Evolutionary conservation across 2,797 vertebrate species (phyloP), one percentile per base, ranked within the genome.

Genomic region (Chiroxiphia lanceolata): DNA sequence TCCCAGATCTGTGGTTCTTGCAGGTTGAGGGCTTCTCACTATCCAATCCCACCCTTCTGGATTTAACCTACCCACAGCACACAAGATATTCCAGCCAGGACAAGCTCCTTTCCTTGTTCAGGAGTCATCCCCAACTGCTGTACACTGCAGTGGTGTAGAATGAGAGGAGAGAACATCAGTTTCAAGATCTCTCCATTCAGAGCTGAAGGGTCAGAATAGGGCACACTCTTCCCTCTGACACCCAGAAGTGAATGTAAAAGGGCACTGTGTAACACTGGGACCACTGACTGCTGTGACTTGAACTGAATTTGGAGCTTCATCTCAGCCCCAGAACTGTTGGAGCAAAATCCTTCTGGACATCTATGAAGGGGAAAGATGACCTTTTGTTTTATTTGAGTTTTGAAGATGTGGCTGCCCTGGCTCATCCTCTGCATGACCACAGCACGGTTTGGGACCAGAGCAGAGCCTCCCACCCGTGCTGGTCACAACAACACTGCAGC

Each of bases 11-110:
- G 47, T 76, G n/a, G 31, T n/a, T 57, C 47, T 59, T 72, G 38
- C 7, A 10, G 42, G 12, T 4, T 65, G 33, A 65, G 48, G 31
- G 54, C 47, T 75, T 23, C 70, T 81, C 23, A 44, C 40, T 54
- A 51, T 31, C 68, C 71, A 86, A 0, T 68, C 81, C 47, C 64
- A 81, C 57, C 26, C 27, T 53, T 14, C 27, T 42, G 70, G 36
- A 18, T 6, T 90, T 38, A 23, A 48, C 0, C 0, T n/a, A 27
- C 13, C 16, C 45, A 22, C 33, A 9, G 36, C 19, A 31, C 3
- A 1, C 31, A 18, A 18, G 26, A 14, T 29, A 7, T 63, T 26
- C 51, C n/a, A 7, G 26, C 47, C 47, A 47, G 40, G 25, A 10
- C 7, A 13, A 59, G 10, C 3, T 80, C 34, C 40, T 56, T 59